Conservation (phyloP, 2,797 vertebrate genomes). For the Cyprinella venusta region DNA sequence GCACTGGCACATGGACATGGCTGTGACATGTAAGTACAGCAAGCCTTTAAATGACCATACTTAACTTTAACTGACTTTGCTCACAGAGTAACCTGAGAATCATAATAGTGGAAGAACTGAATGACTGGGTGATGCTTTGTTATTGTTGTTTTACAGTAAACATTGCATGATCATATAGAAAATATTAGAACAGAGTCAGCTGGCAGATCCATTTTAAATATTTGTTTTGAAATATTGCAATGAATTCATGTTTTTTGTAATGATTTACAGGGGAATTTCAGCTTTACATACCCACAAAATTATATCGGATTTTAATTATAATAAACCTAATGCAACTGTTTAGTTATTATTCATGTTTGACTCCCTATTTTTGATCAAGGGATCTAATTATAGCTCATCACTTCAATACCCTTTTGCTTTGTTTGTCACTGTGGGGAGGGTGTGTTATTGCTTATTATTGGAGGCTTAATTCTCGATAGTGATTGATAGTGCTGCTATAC, state of each 20-base stretch:
- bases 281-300: background rate
- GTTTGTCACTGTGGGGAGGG: background rate
- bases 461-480: background rate
- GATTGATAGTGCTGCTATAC: background rate
- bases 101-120: background rate
- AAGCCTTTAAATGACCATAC: slow-evolving; percentile 5
- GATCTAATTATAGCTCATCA: background rate
- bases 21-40: slow-evolving; percentile 63
- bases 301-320: background rate
- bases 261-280: background rate
- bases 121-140: background rate
- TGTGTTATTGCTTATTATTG: background rate
- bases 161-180: background rate
- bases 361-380: background rate
- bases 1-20: slow-evolving; percentile 51
- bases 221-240: background rate
- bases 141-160: background rate
- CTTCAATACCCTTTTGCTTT: slow-evolving; percentile 1
- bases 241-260: background rate
- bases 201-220: background rate
- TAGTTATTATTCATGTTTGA: background rate
- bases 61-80: slow-evolving; percentile 57
- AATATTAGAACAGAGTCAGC: background rate
- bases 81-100: background rate
- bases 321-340: background rate